Percentiles rank a stretch among this genome's conserved stretches.
These are phyloP conservation scores for Agonopterix heracliana DNA, from an alignment of 2,888 invertebrate species.

Conservation along the genomic window DNA sequence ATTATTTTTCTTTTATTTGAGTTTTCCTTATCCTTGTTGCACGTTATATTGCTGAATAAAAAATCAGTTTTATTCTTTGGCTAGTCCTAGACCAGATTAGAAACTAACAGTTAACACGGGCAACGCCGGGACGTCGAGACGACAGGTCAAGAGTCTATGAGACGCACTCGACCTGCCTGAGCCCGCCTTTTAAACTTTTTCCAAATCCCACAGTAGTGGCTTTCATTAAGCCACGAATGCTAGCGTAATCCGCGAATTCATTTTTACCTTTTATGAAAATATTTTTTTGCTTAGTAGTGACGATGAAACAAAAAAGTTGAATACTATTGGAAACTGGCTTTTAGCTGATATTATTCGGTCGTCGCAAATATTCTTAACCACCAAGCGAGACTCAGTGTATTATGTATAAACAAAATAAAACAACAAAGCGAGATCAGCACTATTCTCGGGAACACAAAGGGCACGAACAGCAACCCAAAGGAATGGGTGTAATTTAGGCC, in stretches of 20 bases:
- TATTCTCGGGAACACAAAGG: constrained; percentile 37
- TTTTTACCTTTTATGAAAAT: no score
- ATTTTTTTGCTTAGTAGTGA: neutral
- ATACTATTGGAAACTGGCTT: no score
- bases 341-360: no score
- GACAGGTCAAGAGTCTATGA: constrained; percentile 63
- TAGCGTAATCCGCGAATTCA: constrained; percentile 1
- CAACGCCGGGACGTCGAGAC: constrained; percentile 20
- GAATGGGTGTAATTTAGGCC: constrained; percentile 45
- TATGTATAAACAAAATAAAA: constrained; percentile 20
- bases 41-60: no score
- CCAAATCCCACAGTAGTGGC: constrained; percentile 43
- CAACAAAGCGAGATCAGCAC: constrained; percentile 39
- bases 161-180: constrained; percentile 58
- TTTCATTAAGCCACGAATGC: constrained; percentile 57
- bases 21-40: no score
- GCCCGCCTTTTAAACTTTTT: constrained; percentile 60
- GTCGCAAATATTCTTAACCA: no score
- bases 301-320: neutral
- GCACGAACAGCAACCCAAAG: constrained; percentile 24
- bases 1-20: no score
- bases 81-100: no score
- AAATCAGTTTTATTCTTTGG: no score
- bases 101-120: neutral
- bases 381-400: neutral